Percentiles rank a stretch among this genome's conserved stretches.
These are phyloP conservation scores for Cherax quadricarinatus DNA, from an alignment of 1,140 invertebrate species.

Conservation along the genomic window DNA sequence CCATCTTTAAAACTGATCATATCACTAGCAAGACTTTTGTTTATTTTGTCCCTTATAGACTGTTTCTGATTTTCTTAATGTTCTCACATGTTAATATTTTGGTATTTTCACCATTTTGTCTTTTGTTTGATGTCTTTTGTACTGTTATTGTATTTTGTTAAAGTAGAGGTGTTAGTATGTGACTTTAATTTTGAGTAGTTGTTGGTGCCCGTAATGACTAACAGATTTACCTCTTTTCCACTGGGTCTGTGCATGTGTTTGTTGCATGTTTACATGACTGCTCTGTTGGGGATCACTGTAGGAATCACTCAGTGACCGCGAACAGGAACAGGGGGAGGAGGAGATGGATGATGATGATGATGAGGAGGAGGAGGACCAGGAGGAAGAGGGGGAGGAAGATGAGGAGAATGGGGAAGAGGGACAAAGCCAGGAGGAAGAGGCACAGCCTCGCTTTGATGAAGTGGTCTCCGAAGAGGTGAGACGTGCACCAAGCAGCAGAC, in stretches of 20 bases:
- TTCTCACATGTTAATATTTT: too few relatives aligned
- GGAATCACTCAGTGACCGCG: conserved; percentile 41
- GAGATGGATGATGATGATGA: conserved; percentile 51
- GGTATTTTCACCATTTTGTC: neutral
- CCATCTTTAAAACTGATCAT: too few relatives aligned
- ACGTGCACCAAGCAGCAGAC: neutral
- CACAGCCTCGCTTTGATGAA: conserved; percentile 63
- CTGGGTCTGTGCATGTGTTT: conserved; percentile 24
- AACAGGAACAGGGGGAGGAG: conserved; percentile 37
- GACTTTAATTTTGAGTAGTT: neutral
- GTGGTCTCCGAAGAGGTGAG: conserved; percentile 56
- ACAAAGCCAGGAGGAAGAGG: conserved; percentile 47
- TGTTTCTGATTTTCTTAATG: too few relatives aligned
- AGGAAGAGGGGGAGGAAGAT: conserved; percentile 29
- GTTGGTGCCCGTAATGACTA: conserved; percentile 7
- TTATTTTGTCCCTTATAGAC: too few relatives aligned
- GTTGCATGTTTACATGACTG: conserved; percentile 53
- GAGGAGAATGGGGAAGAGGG: conserved; percentile 37
- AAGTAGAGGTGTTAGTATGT: neutral
- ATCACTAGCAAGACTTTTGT: too few relatives aligned
- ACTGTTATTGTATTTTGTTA: neutral
- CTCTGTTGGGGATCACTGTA: conserved; percentile 48
- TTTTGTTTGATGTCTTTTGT: neutral
- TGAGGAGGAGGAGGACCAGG: conserved; percentile 49
- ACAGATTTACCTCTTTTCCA: conserved; percentile 22